Percentiles rank a stretch among this genome's conserved stretches.
Conservation (phyloP, 2,113 vertebrate genomes). For the Eulemur rufifrons region DNA sequence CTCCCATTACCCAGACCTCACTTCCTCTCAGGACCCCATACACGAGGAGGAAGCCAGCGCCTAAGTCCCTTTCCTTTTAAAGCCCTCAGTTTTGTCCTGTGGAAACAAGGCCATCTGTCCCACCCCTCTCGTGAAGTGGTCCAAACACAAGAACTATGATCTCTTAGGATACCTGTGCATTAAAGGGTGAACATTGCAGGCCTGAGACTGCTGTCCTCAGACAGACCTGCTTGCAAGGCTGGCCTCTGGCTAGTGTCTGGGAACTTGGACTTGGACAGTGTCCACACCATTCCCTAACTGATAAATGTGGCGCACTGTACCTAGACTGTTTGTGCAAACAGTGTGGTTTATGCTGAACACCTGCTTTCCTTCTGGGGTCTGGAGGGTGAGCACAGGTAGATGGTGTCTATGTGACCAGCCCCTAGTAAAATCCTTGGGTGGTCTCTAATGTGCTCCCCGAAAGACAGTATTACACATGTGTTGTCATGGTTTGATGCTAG, state of each 20-base stretch:
- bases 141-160: not conserved
- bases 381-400: not conserved
- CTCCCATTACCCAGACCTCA: not conserved
- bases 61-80: not conserved
- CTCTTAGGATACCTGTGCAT: not conserved
- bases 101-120: not conserved
- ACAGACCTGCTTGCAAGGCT: not conserved
- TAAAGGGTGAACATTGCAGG: not conserved
- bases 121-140: not conserved
- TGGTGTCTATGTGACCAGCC: not conserved
- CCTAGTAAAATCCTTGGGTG: not conserved
- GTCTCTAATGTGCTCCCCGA: not conserved
- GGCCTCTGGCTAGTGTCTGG: not conserved
- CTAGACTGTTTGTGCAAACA: accelerated
- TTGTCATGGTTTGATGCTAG: not conserved
- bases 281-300: accelerated
- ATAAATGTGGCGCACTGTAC: accelerated
- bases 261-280: not conserved
- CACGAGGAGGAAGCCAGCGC: not conserved
- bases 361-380: not conserved
- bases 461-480: too few relatives aligned
- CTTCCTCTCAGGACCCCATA: not conserved
- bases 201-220: not conserved
- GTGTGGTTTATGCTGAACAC: not conserved
- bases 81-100: not conserved